Conservation (phyloP, 2,797 vertebrate genomes). For the Peromyscus eremicus region DNA sequence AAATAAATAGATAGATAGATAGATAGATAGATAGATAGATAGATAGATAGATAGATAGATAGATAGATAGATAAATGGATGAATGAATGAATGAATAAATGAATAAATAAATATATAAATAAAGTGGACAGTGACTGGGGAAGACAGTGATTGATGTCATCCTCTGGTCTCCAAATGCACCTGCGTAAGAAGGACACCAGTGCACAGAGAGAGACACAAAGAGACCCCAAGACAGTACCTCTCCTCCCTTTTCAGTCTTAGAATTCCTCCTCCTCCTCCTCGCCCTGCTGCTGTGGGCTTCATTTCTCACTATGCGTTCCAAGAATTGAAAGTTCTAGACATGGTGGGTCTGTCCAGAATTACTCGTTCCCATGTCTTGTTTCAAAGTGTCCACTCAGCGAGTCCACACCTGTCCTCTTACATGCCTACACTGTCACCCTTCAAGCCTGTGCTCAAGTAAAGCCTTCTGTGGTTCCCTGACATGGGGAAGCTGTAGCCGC, state of each 20-base stretch:
- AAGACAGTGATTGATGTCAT: neutral
- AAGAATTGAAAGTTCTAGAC: neutral
- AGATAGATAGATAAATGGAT: too few relatives aligned
- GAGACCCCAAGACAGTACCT: neutral
- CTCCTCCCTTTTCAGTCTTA: neutral
- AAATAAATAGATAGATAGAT: too few relatives aligned
- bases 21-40: too few relatives aligned
- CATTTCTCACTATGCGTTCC: neutral
- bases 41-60: too few relatives aligned
- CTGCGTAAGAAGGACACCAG: neutral
- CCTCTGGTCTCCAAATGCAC: neutral
- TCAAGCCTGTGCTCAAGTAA: neutral
- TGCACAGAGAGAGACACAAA: too few relatives aligned
- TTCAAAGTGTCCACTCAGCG: neutral
- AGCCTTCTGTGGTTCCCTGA: neutral
- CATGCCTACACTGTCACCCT: neutral
- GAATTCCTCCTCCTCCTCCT: neutral
- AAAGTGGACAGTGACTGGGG: neutral
- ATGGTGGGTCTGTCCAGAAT: neutral
- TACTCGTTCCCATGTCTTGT: neutral
- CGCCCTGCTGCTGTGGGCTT: neutral
- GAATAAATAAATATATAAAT: neutral
- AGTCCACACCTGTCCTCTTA: neutral
- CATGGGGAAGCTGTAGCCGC: neutral
- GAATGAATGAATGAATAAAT: too few relatives aligned